These are phyloP conservation scores for Trachelus iudaicus DNA, from an alignment of 2,888 invertebrate genomes.

Conservation along the genomic window DNA sequence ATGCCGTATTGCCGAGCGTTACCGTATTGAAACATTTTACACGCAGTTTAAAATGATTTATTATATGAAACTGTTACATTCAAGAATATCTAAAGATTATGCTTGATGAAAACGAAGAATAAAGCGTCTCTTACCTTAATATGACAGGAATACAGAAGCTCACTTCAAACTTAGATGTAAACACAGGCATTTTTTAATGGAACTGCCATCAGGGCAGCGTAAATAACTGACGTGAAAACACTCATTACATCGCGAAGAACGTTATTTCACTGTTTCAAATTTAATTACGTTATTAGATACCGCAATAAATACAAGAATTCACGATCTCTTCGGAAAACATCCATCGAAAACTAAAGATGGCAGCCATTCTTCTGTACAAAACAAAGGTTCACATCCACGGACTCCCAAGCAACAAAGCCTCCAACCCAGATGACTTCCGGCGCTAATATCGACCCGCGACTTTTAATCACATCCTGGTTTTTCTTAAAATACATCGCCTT, in stretches of 20 bases:
- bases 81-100: not conserved
- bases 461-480: constrained; percentile 29
- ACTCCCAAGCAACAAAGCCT: constrained; percentile 60
- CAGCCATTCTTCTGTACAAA: constrained; percentile 86
- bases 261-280: constrained; percentile 61
- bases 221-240: constrained; percentile 59
- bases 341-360: constrained; percentile 85
- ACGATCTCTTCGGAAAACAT: constrained; percentile 75
- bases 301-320: constrained; percentile 56
- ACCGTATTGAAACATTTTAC: constrained; percentile 9
- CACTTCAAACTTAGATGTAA: constrained; percentile 79
- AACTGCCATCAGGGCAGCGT: constrained; percentile 62
- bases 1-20: constrained; percentile 20
- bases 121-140: constrained; percentile 67
- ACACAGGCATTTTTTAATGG: constrained; percentile 74
- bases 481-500: not conserved
- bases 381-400: constrained; percentile 72
- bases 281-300: constrained; percentile 60
- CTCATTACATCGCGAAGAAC: constrained; percentile 64
- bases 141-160: constrained; percentile 74
- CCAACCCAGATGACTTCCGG: constrained; percentile 58
- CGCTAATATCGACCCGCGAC: constrained; percentile 42
- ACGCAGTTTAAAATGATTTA: constrained; percentile 11
- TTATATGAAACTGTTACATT: not conserved
- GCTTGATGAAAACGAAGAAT: constrained; percentile 30